Percentiles rank a stretch among this genome's conserved stretches.
These are phyloP conservation scores for Vandiemenella viatica DNA, from an alignment of 2,888 invertebrate species.

Conservation along the genomic window DNA sequence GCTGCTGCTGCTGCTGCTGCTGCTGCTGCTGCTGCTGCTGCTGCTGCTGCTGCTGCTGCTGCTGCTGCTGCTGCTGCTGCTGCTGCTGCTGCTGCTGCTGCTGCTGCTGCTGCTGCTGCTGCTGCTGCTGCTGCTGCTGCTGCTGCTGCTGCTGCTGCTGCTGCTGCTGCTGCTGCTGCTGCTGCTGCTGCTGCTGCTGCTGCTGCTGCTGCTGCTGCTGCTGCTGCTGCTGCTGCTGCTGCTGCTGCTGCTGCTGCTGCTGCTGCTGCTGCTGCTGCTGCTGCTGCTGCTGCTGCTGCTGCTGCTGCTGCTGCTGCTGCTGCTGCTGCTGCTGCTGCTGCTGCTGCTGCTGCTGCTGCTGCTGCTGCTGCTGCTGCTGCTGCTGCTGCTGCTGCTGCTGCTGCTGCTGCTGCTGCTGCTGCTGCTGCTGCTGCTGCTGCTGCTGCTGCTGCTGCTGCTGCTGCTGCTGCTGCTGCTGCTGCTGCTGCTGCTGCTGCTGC, in stretches of 20 bases:
- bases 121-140: slow-evolving; percentile 4
- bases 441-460: slow-evolving; percentile 1
- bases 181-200: slow-evolving; percentile 4
- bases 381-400: slow-evolving; percentile 5
- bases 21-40: slow-evolving; percentile 4
- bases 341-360: slow-evolving; percentile 5
- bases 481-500: slow-evolving; percentile 5
- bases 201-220: slow-evolving; percentile 4
- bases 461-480: slow-evolving; percentile 5
- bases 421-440: slow-evolving; percentile 5
- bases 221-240: slow-evolving; percentile 3
- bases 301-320: slow-evolving; percentile 5
- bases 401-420: too few relatives aligned
- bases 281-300: too few relatives aligned
- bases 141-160: slow-evolving; percentile 3
- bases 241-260: slow-evolving; percentile 3
- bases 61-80: slow-evolving; percentile 4
- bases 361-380: slow-evolving; percentile 5
- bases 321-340: slow-evolving; percentile 5
- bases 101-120: slow-evolving; percentile 4
- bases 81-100: slow-evolving; percentile 4
- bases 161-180: slow-evolving; percentile 3
- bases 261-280: slow-evolving; percentile 4
- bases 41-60: slow-evolving; percentile 4
- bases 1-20: slow-evolving; percentile 4